Evolutionary conservation across 1,140 invertebrate genomes (phyloP).

Genomic region (Glossosoma conforme): DNA sequence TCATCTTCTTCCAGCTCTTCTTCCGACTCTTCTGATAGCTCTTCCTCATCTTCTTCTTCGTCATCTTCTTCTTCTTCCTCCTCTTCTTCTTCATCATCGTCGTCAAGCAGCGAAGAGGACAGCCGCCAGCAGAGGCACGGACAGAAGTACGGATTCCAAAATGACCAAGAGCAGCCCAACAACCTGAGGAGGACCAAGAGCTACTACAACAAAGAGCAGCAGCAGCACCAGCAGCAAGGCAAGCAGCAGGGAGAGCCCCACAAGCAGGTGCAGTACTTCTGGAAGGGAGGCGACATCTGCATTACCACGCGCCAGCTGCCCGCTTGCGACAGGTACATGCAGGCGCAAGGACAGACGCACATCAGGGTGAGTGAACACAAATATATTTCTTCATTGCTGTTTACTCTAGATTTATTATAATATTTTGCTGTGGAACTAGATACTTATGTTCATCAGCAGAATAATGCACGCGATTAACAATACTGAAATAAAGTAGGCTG

Average conservation of each 20-base stretch:
- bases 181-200: neutral
- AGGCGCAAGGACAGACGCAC: slow-evolving; percentile 14
- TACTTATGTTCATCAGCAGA: too few relatives aligned
- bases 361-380: slow-evolving; percentile 14
- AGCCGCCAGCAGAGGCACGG: neutral
- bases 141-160: slow-evolving; percentile 3
- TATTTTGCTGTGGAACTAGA: too few relatives aligned
- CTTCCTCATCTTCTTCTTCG: slow-evolving; percentile 11
- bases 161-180: slow-evolving; percentile 1
- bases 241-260: too few relatives aligned
- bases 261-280: slow-evolving; percentile 46
- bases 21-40: slow-evolving; percentile 25
- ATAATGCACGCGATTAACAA: too few relatives aligned
- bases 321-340: slow-evolving; percentile 45
- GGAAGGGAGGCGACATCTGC: slow-evolving; percentile 50
- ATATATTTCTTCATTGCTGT: slow-evolving; percentile 59
- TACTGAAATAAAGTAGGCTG: too few relatives aligned
- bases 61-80: slow-evolving; percentile 11
- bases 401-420: too few relatives aligned
- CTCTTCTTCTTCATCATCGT: slow-evolving; percentile 24
- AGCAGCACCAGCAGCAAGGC: slow-evolving; percentile 30
- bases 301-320: slow-evolving; percentile 51
- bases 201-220: neutral
- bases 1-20: slow-evolving; percentile 31
- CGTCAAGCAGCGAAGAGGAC: slow-evolving; percentile 5